These are phyloP conservation scores for Andrena dorsata DNA, from an alignment of 2,888 invertebrate species.

Conservation along the genomic window DNA sequence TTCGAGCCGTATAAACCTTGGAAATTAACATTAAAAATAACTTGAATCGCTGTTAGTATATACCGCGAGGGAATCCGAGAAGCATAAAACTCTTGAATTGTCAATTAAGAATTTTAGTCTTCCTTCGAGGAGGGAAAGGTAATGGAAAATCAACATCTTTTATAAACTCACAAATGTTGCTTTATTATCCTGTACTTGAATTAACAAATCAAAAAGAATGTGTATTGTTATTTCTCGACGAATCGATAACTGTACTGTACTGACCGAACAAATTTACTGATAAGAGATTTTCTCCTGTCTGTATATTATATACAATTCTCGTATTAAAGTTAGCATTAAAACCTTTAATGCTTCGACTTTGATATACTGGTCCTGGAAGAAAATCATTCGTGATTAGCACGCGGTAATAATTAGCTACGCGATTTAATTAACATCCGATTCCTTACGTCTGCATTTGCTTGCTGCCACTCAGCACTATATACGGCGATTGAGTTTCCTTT, in stretches of 20 bases:
- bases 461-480: slow-evolving; percentile 95
- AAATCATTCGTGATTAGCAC: slow-evolving; percentile 12
- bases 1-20: slow-evolving; percentile 6
- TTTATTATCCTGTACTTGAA: slow-evolving; percentile 50
- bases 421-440: slow-evolving; percentile 17
- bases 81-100: not conserved
- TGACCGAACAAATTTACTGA: slow-evolving; percentile 23
- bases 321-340: slow-evolving; percentile 21
- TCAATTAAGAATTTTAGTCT: slow-evolving; percentile 4
- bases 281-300: slow-evolving; percentile 13
- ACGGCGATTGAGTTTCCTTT: slow-evolving; percentile 96
- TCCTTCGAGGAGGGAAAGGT: not conserved
- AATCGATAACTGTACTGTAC: slow-evolving; percentile 16
- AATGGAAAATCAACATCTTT: slow-evolving; percentile 7
- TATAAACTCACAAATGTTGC: slow-evolving; percentile 40
- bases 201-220: slow-evolving; percentile 41
- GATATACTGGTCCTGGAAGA: slow-evolving; percentile 84
- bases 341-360: slow-evolving; percentile 82
- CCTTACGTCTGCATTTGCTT: slow-evolving; percentile 88
- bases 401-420: slow-evolving; percentile 1
- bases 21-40: slow-evolving; percentile 11
- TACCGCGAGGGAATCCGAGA: not conserved
- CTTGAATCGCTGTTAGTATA: not conserved
- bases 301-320: slow-evolving; percentile 63
- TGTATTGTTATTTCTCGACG: slow-evolving; percentile 36